Evolutionary conservation across 2,113 vertebrate species (phyloP), one percentile per base, ranked within the genome.

Genomic region (Monopterus albus): DNA sequence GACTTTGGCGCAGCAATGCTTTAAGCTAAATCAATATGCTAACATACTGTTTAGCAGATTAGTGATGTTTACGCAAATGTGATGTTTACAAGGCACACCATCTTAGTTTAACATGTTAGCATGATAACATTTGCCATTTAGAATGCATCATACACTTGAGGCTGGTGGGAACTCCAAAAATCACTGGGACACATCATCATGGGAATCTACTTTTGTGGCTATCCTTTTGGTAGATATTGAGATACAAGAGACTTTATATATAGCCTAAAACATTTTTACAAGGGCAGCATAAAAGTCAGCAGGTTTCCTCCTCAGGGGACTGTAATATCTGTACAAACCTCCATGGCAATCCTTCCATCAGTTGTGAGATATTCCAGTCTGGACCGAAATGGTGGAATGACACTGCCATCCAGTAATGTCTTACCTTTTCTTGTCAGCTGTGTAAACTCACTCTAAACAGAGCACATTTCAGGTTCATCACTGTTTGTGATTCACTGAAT

Each of bases 401-500:
- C 11, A 5, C 18, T 9, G 42, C 10, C 45, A 47, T 4, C n/a
- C n/a, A n/a, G n/a, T n/a, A n/a, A n/a, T n/a, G n/a, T n/a, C n/a
- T n/a, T n/a, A n/a, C n/a, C n/a, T n/a, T n/a, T n/a, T n/a, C n/a
- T n/a, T n/a, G 5, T 31, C n/a, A 38, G 15, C 14, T 14, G 3
- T 33, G 1, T 28, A 13, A n/a, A n/a, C n/a, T n/a, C n/a, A 67
- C 12, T 52, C 7, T 43, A 45, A 52, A 39, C 45, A 45, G 13
- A 63, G 56, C 21, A 18, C 1, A 39, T 14, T 1, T 55, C 43
- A 47, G 47, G 28, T 60, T 62, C 31, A 51, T 8, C n/a, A 55
- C n/a, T 45, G 55, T 46, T 66, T 57, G 31, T 78, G 40, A 84
- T 28, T 72, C 35, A 35, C 15, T 12, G n/a, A 23, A 51, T 67